Percentiles rank a stretch among this genome's conserved stretches.
phyloP scores from a whole-genome alignment of 2,888 invertebrate genomes.

The Cantharis flavilabris region DNA sequence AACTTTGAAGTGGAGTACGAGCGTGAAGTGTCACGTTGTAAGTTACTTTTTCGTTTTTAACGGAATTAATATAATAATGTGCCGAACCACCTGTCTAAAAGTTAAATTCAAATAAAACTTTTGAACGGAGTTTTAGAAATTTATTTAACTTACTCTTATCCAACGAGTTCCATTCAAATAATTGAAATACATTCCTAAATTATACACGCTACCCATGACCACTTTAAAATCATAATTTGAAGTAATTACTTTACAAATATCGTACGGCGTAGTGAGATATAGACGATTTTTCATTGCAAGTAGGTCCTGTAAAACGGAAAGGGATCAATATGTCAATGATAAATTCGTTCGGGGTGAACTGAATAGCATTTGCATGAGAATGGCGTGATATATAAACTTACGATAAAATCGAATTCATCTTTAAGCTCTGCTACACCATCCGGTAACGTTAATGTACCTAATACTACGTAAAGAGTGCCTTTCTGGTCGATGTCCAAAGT shows the following conservation, averaged over 20 bases:
- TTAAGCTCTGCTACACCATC: conserved; percentile 61
- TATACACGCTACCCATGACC: conserved; percentile 55
- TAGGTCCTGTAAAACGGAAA: conserved; percentile 49
- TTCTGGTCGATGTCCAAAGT: conserved; percentile 62
- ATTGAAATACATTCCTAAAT: conserved; percentile 57
- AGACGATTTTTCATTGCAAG: conserved; percentile 62
- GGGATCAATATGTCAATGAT: conserved; percentile 24
- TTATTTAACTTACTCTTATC: conserved; percentile 51
- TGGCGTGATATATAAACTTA: conserved; percentile 47
- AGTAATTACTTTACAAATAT: conserved; percentile 55
- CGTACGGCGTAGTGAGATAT: conserved; percentile 62
- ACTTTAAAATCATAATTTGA: conserved; percentile 59
- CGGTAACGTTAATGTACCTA: conserved; percentile 59
- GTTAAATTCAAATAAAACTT: conserved; percentile 16
- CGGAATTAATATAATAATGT: conserved; percentile 58
- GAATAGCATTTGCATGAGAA: conserved; percentile 35
- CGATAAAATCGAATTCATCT: conserved; percentile 62
- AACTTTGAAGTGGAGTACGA: conserved; percentile 60
- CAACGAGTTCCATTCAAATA: conserved; percentile 53
- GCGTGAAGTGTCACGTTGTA: conserved; percentile 59
- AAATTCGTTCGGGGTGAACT: conserved; percentile 27
- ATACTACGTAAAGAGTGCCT: conserved; percentile 54
- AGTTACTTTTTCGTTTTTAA: conserved; percentile 44
- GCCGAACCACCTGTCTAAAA: conserved; percentile 56
- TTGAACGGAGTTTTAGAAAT: not conserved